phyloP scores from a whole-genome alignment of 2,797 vertebrate species.

The Paratrypauchen microcephalus region DNA sequence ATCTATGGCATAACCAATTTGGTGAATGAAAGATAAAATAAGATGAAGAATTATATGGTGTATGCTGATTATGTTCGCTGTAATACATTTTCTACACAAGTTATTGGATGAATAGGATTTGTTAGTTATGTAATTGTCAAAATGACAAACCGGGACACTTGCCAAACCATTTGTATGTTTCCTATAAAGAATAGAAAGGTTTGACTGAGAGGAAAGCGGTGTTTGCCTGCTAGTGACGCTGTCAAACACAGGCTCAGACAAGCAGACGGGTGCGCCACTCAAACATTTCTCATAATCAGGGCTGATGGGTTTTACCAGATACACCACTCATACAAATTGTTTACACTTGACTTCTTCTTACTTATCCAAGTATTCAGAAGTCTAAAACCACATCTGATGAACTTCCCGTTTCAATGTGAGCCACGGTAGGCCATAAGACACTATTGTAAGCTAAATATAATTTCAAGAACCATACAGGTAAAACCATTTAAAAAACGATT shows the following conservation, averaged over 20 bases:
- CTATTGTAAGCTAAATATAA: neutral
- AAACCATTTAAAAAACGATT: slow-evolving; percentile 9
- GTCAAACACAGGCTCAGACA: slow-evolving; percentile 60
- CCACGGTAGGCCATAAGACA: neutral
- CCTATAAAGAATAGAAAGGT: neutral
- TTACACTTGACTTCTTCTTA: neutral
- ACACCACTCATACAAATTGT: neutral
- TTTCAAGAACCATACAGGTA: neutral
- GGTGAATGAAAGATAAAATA: neutral
- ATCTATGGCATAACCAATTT: neutral
- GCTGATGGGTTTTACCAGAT: slow-evolving; percentile 9
- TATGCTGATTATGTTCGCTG: neutral
- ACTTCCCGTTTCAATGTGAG: neutral
- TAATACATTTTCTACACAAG: neutral
- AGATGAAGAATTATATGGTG: neutral
- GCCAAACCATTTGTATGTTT: slow-evolving; percentile 21
- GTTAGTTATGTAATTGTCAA: neutral
- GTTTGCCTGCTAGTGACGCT: slow-evolving; percentile 13
- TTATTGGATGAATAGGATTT: neutral
- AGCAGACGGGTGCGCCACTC: slow-evolving; percentile 53
- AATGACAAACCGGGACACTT: slow-evolving; percentile 12
- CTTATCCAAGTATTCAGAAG: neutral
- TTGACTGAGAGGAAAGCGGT: slow-evolving; percentile 10
- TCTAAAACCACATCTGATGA: neutral
- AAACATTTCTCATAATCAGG: slow-evolving; percentile 22